phyloP scores from a whole-genome alignment of 2,888 invertebrate genomes.

The Lottia scabra region DNA sequence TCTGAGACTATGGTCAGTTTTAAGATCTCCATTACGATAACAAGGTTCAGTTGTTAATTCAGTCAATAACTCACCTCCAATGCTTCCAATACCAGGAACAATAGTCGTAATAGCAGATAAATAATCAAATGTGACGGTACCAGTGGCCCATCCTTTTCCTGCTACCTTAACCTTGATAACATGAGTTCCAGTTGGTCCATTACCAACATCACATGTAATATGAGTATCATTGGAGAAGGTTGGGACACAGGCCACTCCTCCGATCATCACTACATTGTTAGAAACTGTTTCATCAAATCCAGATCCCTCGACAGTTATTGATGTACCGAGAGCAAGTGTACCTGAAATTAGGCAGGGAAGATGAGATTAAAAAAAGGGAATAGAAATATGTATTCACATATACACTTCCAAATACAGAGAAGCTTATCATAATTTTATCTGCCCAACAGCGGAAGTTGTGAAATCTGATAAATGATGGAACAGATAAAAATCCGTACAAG shows the following conservation, averaged over 20 bases:
- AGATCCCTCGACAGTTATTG: conserved; percentile 34
- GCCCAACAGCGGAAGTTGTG: too few relatives aligned
- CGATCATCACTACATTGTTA: conserved; percentile 31
- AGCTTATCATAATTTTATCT: too few relatives aligned
- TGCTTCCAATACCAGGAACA: conserved; percentile 42
- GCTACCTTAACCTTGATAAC: conserved; percentile 26
- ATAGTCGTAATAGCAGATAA: conserved; percentile 36
- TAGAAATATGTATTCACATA: too few relatives aligned
- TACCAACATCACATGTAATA: conserved; percentile 29
- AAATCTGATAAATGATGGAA: too few relatives aligned
- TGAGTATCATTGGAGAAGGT: conserved; percentile 21
- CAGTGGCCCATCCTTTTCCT: conserved; percentile 29
- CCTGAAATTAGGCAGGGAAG: conserved; percentile 8
- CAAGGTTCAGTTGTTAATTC: too few relatives aligned
- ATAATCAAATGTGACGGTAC: conserved; percentile 26
- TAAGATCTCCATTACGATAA: too few relatives aligned
- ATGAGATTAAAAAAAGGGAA: too few relatives aligned
- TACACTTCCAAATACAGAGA: too few relatives aligned
- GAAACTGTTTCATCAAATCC: conserved; percentile 26
- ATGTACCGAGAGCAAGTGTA: conserved; percentile 17
- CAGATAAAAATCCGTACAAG: too few relatives aligned
- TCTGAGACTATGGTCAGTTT: too few relatives aligned
- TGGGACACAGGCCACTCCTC: conserved; percentile 30
- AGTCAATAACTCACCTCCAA: conserved; percentile 33
- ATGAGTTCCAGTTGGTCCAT: conserved; percentile 28